Base-by-base conservation (phyloP, 2,113 vertebrate genomes). In the Lonchura striata region DNA sequence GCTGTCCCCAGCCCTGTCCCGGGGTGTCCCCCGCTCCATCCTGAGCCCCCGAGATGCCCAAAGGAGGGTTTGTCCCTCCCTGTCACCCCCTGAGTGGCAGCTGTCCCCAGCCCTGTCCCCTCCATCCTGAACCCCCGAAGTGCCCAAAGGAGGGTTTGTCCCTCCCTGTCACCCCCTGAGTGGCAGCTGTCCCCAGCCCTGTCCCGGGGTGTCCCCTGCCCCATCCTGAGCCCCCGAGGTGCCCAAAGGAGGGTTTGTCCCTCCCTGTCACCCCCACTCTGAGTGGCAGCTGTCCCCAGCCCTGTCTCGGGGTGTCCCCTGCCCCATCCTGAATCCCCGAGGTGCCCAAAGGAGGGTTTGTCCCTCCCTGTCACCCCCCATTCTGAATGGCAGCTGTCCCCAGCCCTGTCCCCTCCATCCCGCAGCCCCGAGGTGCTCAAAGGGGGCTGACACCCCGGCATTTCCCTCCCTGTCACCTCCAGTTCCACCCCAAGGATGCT, bases 201-300 rank as follows among this genome's bases (percentile, higher is more conserved):
- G 78, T 6, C 10, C 10, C 33, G 46, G 44, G 15, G 15, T 19
- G n/a, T 24, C 35, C 35, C 17, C 5, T 7, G 0, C 61, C 4
- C 23, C 18, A 3, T n/a, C 18, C 70, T 4, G 41, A 33, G 23
- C 33, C 28, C 54, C 52, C 19, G 17, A 10, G 39, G 1, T 56
- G 39, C 12, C 0, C 52, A 15, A 4, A n/a, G 11, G 24, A 3
- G 17, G 19, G 21, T 49, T 3, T 44, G 10, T 49, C 10, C 19
- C 13, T 30, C 10, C 46, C 19, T 14, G 44, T n/a, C n/a, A n/a
- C n/a, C n/a, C n/a, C n/a, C n/a, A n/a, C n/a, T n/a, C 1, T 11
- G 56, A 11, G 22, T 24, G 33, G 33, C 33, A 35, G 56, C 42
- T 37, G 35, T 39, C 50, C 50, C 64, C 44, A 54, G 25, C 50